Percentiles rank a stretch among this genome's conserved stretches.
These are phyloP conservation scores for Luperina testacea DNA, from an alignment of 2,888 invertebrate genomes.

Conservation along the genomic window DNA sequence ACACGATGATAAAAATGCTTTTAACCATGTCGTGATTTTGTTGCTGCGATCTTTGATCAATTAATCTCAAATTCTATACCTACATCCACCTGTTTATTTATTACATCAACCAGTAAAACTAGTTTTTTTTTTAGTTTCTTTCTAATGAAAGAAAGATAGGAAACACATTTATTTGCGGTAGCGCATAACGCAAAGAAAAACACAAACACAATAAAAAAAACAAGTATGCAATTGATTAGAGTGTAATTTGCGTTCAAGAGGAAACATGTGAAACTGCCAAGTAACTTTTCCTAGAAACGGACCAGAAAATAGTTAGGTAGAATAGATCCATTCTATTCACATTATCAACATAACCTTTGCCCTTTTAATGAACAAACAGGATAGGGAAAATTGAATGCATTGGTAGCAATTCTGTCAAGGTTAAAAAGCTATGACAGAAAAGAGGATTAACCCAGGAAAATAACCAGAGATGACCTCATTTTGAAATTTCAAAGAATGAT, in stretches of 20 bases:
- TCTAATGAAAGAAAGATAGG: not conserved
- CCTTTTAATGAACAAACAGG: slow-evolving; percentile 36
- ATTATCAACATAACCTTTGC: slow-evolving; percentile 41
- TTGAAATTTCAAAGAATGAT: slow-evolving; percentile 26
- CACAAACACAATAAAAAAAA: not conserved
- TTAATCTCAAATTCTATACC: slow-evolving; percentile 24
- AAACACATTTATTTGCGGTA: not conserved
- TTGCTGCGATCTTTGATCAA: slow-evolving; percentile 33
- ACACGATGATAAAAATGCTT: slow-evolving; percentile 57
- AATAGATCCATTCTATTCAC: not conserved
- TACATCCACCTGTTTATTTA: slow-evolving; percentile 4
- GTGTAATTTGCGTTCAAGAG: not conserved
- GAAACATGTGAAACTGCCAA: not conserved
- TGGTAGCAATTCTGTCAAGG: not conserved
- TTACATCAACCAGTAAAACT: slow-evolving; percentile 1
- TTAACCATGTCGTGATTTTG: slow-evolving; percentile 48
- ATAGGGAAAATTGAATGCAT: slow-evolving; percentile 35
- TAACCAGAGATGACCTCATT: slow-evolving; percentile 37
- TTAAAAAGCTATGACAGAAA: slow-evolving; percentile 19
- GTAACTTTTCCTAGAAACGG: slow-evolving; percentile 14
- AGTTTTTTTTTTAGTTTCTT: not conserved
- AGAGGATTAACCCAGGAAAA: slow-evolving; percentile 14
- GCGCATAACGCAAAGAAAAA: not conserved
- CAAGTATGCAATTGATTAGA: not conserved
- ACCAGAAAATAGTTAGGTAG: slow-evolving; percentile 14